A percentile compares a stretch with the other conserved stretches of the same genome.
These are phyloP conservation scores for Nilaparvata lugens DNA, from an alignment of 1,140 invertebrate species.

Conservation along the genomic window DNA sequence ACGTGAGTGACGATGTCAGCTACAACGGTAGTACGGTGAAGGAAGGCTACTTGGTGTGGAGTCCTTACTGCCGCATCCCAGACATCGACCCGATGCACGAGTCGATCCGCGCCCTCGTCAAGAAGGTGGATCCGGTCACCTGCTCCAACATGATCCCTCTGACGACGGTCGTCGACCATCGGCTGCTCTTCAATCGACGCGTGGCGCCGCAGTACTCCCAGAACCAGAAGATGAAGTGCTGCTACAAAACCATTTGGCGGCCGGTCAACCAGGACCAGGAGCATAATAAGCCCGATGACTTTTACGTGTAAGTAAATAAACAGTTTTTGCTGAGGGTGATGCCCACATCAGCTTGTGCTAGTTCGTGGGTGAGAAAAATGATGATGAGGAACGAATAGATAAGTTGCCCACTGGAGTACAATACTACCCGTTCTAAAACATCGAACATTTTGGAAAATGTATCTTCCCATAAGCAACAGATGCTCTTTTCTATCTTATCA, in stretches of 20 bases:
- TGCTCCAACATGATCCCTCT: conserved; percentile 43
- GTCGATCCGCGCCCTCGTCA: conserved; percentile 50
- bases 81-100: conserved; percentile 55
- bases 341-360: too few species aligned
- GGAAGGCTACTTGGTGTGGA: conserved; percentile 53
- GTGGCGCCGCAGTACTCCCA: conserved; percentile 21
- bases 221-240: conserved; percentile 37
- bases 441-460: too few species aligned
- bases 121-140: conserved; percentile 42
- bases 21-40: conserved; percentile 7
- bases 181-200: conserved; percentile 27
- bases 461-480: too few species aligned
- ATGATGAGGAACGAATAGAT: too few species aligned
- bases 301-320: conserved; percentile 36
- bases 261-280: conserved; percentile 2
- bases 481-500: too few species aligned
- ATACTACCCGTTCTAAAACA: too few species aligned
- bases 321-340: too few species aligned
- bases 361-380: too few species aligned
- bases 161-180: conserved; percentile 26
- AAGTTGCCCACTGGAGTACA: too few species aligned
- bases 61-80: conserved; percentile 55
- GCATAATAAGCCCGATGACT: conserved; percentile 16
- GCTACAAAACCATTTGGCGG: conserved; percentile 41
- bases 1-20: neutral